Evolutionary conservation across 2,113 vertebrate genomes (phyloP).

Genomic region (Dipodomys stephensi): DNA sequence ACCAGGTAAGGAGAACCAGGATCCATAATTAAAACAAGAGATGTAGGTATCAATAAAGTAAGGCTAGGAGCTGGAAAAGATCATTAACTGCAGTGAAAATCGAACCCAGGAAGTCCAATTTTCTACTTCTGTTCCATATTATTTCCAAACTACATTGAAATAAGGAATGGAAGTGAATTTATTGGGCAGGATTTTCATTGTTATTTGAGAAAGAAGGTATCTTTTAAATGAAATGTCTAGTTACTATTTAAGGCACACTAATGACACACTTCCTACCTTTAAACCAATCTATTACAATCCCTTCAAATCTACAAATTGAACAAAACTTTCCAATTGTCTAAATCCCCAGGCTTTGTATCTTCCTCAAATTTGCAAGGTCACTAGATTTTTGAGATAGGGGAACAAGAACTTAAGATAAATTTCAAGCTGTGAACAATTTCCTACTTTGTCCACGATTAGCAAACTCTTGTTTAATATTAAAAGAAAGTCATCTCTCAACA

Average conservation of each 20-base stretch:
- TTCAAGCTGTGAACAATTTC: background rate
- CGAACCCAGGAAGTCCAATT: background rate
- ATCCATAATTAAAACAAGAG: background rate
- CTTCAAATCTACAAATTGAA: background rate
- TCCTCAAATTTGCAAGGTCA: background rate
- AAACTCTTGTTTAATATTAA: background rate
- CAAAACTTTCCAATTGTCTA: background rate
- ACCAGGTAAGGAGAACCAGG: background rate
- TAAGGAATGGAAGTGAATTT: background rate
- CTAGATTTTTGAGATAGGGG: background rate
- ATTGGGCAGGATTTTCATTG: background rate
- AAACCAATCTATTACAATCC: background rate
- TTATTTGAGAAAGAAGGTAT: background rate
- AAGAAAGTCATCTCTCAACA: background rate
- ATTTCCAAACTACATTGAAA: background rate
- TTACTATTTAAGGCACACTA: background rate
- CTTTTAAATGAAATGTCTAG: background rate
- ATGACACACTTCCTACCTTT: no score
- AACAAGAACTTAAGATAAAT: background rate
- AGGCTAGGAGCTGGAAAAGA: background rate
- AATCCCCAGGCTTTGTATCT: background rate
- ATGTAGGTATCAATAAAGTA: background rate
- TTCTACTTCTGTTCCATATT: background rate
- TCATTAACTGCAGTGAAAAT: background rate
- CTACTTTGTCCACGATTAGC: background rate